Conservation (phyloP, 2,113 vertebrate genomes). For the Cricetomys ansorgei region DNA sequence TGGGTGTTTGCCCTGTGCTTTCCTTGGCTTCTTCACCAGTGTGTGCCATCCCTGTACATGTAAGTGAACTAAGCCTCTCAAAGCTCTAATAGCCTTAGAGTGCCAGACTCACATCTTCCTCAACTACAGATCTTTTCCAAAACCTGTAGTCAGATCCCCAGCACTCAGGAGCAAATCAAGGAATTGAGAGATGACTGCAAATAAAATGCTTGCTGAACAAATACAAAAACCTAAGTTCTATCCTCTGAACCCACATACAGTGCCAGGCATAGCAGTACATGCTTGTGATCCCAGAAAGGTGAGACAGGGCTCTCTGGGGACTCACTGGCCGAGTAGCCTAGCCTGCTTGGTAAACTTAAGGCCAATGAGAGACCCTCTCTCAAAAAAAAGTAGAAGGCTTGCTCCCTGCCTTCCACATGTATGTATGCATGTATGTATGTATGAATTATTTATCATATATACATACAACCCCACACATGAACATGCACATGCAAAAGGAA, state of each 20-base stretch:
- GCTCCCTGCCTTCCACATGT: background rate
- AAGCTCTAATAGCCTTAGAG: background rate
- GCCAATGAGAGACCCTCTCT: background rate
- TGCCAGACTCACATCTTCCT: background rate
- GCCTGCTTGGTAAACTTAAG: background rate
- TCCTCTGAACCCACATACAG: background rate
- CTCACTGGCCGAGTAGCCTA: background rate
- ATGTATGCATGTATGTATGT: background rate
- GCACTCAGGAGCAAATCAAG: background rate
- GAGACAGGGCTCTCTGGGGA: background rate
- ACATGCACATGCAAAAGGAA: background rate
- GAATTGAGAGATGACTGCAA: background rate
- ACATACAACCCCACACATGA: background rate
- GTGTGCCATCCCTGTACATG: background rate
- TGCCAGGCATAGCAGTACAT: background rate
- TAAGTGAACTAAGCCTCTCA: background rate
- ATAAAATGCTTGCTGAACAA: background rate
- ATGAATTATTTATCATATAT: too few relatives aligned
- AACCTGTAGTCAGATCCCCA: background rate
- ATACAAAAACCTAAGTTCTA: background rate
- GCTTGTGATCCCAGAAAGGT: background rate
- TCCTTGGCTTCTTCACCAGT: background rate
- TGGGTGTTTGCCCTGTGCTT: background rate
- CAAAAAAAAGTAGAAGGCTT: background rate
- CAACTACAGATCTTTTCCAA: background rate